phyloP scores from a whole-genome alignment of 2,797 vertebrate genomes.

The Gymnothorax reevesii region DNA sequence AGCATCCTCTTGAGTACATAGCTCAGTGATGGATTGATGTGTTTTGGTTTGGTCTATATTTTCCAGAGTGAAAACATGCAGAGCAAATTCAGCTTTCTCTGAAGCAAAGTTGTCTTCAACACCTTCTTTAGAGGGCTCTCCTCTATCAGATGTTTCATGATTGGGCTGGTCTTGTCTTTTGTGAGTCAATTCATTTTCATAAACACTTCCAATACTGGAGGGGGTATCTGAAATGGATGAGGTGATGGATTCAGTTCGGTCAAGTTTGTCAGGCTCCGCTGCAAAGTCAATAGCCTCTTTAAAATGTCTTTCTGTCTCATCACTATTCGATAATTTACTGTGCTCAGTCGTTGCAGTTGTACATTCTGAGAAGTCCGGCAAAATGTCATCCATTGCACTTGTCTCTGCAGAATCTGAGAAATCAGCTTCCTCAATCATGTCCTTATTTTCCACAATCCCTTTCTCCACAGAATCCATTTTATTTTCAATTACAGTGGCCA shows the following conservation, averaged over 20 bases:
- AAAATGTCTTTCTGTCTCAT: slow-evolving; percentile 37
- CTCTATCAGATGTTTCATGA: slow-evolving; percentile 51
- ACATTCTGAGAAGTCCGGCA: slow-evolving; percentile 42
- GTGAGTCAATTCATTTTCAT: slow-evolving; percentile 64
- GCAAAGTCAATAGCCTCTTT: slow-evolving; percentile 61
- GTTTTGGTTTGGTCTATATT: slow-evolving; percentile 40
- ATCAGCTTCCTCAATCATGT: slow-evolving; percentile 47
- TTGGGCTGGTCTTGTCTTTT: slow-evolving; percentile 58
- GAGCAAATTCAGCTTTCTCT: slow-evolving; percentile 48
- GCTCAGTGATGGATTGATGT: slow-evolving; percentile 64
- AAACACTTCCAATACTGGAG: slow-evolving; percentile 73
- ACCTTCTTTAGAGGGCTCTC: slow-evolving; percentile 43
- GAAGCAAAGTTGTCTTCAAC: slow-evolving; percentile 44
- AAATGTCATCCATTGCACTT: slow-evolving; percentile 41
- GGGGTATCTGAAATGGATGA: slow-evolving; percentile 72
- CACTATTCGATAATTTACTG: slow-evolving; percentile 36
- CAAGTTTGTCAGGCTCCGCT: slow-evolving; percentile 59
- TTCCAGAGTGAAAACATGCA: slow-evolving; percentile 48
- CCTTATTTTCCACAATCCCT: slow-evolving; percentile 59
- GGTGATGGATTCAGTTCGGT: slow-evolving; percentile 71
- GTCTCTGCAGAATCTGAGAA: slow-evolving; percentile 45
- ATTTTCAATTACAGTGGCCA: slow-evolving; percentile 54
- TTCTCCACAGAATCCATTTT: slow-evolving; percentile 61
- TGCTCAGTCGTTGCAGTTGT: slow-evolving; percentile 39
- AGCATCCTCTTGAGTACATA: slow-evolving; percentile 67